Evolutionary conservation across 2,888 invertebrate genomes (phyloP).

Genomic region (Cantharis rufa): DNA sequence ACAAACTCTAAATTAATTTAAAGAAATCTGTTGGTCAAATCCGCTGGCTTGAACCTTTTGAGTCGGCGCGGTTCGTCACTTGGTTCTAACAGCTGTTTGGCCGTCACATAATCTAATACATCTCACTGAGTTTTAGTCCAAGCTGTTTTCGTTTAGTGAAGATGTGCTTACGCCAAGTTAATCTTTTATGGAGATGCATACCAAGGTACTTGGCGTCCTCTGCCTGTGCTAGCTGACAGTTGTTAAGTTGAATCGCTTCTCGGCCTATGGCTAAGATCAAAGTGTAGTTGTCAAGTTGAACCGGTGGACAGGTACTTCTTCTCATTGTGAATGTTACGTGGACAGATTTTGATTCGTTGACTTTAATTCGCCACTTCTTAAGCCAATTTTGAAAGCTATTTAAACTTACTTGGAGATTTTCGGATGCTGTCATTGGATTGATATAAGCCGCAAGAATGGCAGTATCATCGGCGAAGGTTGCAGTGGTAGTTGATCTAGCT

Average conservation of each 20-base stretch:
- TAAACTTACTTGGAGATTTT: not conserved
- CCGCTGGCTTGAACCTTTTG: no score
- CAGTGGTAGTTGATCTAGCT: not conserved
- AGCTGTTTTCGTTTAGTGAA: not conserved
- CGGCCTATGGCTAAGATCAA: no score
- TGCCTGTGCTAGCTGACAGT: not conserved
- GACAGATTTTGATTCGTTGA: slow-evolving; percentile 25
- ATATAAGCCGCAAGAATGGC: not conserved
- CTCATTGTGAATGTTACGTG: slow-evolving; percentile 30
- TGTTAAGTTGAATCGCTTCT: not conserved
- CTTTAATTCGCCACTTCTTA: not conserved
- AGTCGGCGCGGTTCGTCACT: no score
- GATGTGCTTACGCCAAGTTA: not conserved
- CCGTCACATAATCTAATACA: not conserved
- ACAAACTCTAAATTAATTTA: no score
- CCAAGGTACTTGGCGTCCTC: not conserved
- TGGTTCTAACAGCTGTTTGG: no score
- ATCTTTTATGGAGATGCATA: not conserved
- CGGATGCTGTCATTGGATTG: not conserved
- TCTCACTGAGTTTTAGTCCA: not conserved
- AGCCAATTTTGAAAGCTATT: not conserved
- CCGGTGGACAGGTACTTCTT: not conserved
- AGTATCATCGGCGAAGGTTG: not conserved
- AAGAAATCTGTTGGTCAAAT: no score
- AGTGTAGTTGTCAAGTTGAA: slow-evolving; percentile 6